Evolutionary conservation across 2,888 invertebrate species (phyloP), one percentile per base, ranked within the genome.

Genomic region (Hirtodrosophila confusa): DNA sequence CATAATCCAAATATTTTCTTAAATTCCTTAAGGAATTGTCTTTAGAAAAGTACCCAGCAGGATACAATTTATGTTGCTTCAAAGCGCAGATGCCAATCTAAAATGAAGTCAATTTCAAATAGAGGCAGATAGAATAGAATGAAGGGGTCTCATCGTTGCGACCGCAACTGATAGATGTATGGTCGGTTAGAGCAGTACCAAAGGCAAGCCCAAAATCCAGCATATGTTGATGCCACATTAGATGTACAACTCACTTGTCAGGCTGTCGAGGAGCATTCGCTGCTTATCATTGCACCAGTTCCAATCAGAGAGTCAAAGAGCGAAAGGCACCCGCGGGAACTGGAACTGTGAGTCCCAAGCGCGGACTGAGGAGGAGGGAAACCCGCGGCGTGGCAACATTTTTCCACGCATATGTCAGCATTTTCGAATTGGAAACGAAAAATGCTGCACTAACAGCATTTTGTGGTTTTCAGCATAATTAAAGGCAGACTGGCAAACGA

Each of bases 211-310:
- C 69, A 62, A 60, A 86, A 74, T 43, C 23, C 77, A 90, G 78
- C 91, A 91, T 91, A 91, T 91, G 91, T 82, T 91, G 91, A 90
- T 92, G 92, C 91, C 91, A 91, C 90, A 91, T 91, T 91, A 90
- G 90, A 91, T 91, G 86, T 78, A 89, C 89, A 82, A 87, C 89
- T 89, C 89, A 89, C 89, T 91, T 90, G 89, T 91, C 90, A 80
- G 77, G 66, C 83, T 75, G 79, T 61, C 51, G 53, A 8, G 65
- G 7, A 36, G 35, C 40, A 53, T 33, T 40, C 37, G 48, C 66
- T 67, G 60, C 45, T 64, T 80, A 75, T 75, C 82, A 61, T 23
- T 72, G 86, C 60, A 82, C 88, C 89, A 80, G 80, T 88, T 90
- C 90, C 83, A 89, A 90, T 90, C 90, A 89, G 88, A 86, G 76